Percentiles rank a stretch among this genome's conserved stretches.
phyloP scores from a whole-genome alignment of 1,140 invertebrate genomes.

The Polypedilum pembai region DNA sequence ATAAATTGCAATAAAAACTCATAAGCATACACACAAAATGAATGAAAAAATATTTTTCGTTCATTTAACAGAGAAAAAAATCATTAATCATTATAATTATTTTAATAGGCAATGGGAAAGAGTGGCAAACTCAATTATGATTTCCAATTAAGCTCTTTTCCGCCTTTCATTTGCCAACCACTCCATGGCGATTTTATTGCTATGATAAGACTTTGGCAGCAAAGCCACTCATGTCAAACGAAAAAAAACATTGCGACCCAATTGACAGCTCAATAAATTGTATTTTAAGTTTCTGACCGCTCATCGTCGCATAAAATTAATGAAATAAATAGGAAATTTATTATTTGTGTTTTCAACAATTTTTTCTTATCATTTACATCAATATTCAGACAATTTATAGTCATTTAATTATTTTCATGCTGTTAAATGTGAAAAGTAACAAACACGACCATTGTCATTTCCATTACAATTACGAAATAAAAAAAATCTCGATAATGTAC shows the following conservation, averaged over 20 bases:
- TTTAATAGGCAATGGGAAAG: not conserved
- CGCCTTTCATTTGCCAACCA: not conserved
- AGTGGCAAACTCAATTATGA: not conserved
- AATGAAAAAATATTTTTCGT: not conserved
- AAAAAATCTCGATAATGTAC: too few relatives aligned
- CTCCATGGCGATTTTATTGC: too few relatives aligned
- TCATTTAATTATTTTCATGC: constrained; percentile 5
- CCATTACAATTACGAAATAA: too few relatives aligned
- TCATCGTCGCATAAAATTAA: not conserved
- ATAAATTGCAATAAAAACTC: too few relatives aligned
- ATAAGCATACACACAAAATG: too few relatives aligned
- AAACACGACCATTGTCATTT: too few relatives aligned
- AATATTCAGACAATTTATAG: not conserved
- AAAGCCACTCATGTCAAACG: not conserved
- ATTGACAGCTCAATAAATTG: constrained; percentile 17
- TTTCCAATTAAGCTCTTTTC: not conserved
- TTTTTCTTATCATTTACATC: not conserved
- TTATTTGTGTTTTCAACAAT: not conserved
- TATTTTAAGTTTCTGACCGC: not conserved
- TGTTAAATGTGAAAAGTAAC: not conserved
- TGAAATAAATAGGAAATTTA: not conserved
- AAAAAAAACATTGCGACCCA: not conserved
- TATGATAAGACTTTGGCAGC: not conserved
- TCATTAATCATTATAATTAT: constrained; percentile 20
- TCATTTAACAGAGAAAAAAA: not conserved